A percentile compares a stretch with the other conserved stretches of the same genome.
phyloP scores from a whole-genome alignment of 1,140 invertebrate species.

The Lutraria rhynchaena region DNA sequence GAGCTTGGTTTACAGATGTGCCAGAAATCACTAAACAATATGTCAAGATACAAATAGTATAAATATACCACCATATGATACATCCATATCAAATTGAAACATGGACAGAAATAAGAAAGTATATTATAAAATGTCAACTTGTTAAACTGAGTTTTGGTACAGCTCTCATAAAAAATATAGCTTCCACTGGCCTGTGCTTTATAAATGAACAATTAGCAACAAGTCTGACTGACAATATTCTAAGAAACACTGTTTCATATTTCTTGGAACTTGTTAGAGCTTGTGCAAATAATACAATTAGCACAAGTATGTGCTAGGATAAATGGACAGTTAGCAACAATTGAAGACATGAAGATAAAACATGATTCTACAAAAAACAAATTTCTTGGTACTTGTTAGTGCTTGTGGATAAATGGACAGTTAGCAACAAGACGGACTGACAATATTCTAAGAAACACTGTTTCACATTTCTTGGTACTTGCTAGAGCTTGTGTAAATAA shows the following conservation, averaged over 20 bases:
- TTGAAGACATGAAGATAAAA: background rate
- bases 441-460: background rate
- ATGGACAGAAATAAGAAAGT: too few relatives aligned
- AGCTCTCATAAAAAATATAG: too few relatives aligned
- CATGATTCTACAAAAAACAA: too few relatives aligned
- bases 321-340: background rate
- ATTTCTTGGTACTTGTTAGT: slow-evolving; percentile 15
- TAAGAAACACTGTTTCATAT: background rate
- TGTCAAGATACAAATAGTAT: too few relatives aligned
- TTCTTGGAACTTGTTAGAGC: slow-evolving; percentile 34
- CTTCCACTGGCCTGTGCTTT: slow-evolving; percentile 34
- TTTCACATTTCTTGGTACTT: slow-evolving; percentile 22
- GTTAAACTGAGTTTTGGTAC: too few relatives aligned
- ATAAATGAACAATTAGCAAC: background rate
- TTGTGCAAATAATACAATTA: slow-evolving; percentile 16
- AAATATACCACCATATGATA: too few relatives aligned
- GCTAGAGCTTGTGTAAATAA: slow-evolving; percentile 19
- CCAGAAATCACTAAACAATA: slow-evolving; percentile 12
- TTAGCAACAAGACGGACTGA: background rate
- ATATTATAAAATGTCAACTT: too few relatives aligned
- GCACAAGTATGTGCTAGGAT: slow-evolving; percentile 22
- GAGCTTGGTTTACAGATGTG: background rate
- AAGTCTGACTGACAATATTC: background rate
- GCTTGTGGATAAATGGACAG: slow-evolving; percentile 24
- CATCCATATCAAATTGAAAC: too few relatives aligned